These are phyloP conservation scores for Patiria pectinifera DNA, from an alignment of 53 echinoderm and acorn worm species.

Conservation along the genomic window DNA sequence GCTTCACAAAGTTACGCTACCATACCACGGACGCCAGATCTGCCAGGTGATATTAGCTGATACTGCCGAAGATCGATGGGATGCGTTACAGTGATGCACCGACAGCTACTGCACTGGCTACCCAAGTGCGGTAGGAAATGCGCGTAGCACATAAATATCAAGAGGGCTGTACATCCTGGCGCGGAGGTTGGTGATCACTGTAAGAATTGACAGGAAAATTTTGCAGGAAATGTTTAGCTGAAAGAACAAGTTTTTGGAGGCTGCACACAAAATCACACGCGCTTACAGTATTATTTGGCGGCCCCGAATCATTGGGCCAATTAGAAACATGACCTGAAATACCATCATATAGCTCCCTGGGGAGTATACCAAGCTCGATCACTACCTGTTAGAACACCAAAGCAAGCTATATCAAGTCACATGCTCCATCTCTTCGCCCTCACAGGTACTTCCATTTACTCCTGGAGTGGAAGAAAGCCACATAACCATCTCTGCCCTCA, in stretches of 20 bases:
- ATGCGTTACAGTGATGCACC: constrained; percentile 21
- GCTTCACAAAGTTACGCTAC: background rate
- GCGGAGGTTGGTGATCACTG: background rate
- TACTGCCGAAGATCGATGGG: background rate
- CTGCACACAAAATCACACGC: background rate
- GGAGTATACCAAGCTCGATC: too few species aligned
- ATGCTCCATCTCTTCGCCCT: too few species aligned
- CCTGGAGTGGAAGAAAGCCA: too few species aligned
- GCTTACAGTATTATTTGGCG: too few species aligned
- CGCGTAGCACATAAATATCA: constrained; percentile 22
- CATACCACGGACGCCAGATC: background rate
- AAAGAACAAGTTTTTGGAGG: background rate
- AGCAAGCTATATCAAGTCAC: too few species aligned
- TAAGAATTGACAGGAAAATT: background rate
- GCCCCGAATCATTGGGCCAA: too few species aligned
- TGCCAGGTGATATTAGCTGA: constrained; percentile 42
- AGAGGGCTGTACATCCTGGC: background rate
- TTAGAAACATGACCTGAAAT: too few species aligned
- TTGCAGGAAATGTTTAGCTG: background rate
- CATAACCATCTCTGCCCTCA: too few species aligned
- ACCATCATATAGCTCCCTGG: too few species aligned
- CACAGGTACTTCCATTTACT: too few species aligned
- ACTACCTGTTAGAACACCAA: too few species aligned
- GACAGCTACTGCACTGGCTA: background rate
- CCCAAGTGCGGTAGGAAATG: constrained; percentile 1